Evolutionary conservation across 2,113 vertebrate genomes (phyloP).

Genomic region (Periophthalmodon schlosseri): DNA sequence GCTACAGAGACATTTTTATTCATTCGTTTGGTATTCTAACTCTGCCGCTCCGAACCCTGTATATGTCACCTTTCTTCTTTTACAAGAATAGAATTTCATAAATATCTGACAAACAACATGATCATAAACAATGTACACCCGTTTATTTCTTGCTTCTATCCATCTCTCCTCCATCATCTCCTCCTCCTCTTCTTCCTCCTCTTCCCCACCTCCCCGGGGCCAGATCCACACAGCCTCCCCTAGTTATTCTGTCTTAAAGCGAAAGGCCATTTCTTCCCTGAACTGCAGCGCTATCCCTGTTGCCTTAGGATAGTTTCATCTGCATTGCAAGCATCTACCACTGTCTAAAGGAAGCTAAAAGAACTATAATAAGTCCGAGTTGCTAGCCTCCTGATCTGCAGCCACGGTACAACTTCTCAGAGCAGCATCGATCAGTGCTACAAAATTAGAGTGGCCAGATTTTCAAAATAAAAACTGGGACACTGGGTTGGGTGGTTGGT

Average conservation of each 20-base stretch:
- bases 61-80: background rate
- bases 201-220: conserved; percentile 43
- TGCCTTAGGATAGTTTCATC: conserved; percentile 44
- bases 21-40: background rate
- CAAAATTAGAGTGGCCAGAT: conserved; percentile 26
- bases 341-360: conserved; percentile 39
- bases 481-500: too few relatives aligned
- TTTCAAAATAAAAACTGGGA: too few relatives aligned
- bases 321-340: conserved; percentile 41
- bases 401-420: conserved; percentile 49
- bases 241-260: conserved; percentile 55
- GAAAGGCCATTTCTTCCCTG: conserved; percentile 37
- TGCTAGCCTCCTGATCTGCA: conserved; percentile 42
- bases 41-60: background rate
- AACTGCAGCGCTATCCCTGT: conserved; percentile 12
- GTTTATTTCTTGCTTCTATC: conserved; percentile 10
- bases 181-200: conserved; percentile 13
- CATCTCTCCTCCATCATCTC: conserved; percentile 35
- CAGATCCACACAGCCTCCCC: conserved; percentile 45
- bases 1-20: background rate
- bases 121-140: conserved; percentile 14
- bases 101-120: conserved; percentile 10
- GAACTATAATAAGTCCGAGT: conserved; percentile 56
- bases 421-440: conserved; percentile 39
- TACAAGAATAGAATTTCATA: background rate